phyloP scores from a whole-genome alignment of 1,140 invertebrate species.

The Megathymus violae region DNA sequence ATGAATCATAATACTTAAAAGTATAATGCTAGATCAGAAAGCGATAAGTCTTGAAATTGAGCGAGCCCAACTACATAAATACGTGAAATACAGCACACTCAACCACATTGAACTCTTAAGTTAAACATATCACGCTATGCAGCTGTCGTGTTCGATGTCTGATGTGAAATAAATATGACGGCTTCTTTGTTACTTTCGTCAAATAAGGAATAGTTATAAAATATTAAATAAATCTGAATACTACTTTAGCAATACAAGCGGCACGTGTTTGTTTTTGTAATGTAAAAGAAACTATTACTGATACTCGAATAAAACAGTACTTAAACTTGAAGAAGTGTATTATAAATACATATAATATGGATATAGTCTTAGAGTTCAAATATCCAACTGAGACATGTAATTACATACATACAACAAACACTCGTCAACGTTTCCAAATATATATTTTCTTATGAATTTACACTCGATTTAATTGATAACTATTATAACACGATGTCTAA shows the following conservation, averaged over 20 bases:
- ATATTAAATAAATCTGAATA: slow-evolving; percentile 28
- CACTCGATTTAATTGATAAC: slow-evolving; percentile 69
- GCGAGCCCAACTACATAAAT: slow-evolving; percentile 74
- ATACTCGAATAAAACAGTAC: slow-evolving; percentile 66
- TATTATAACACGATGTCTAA: slow-evolving; percentile 78
- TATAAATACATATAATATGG: slow-evolving; percentile 47
- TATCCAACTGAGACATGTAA: slow-evolving; percentile 73
- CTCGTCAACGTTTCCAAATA: slow-evolving; percentile 80
- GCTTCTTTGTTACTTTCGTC: slow-evolving; percentile 27
- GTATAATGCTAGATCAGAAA: slow-evolving; percentile 73
- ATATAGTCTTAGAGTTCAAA: slow-evolving; percentile 67
- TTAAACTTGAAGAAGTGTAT: slow-evolving; percentile 70
- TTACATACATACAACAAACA: slow-evolving; percentile 81
- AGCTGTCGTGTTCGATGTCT: slow-evolving; percentile 34
- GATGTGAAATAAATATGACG: slow-evolving; percentile 22
- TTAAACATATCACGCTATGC: slow-evolving; percentile 30
- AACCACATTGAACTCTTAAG: slow-evolving; percentile 61
- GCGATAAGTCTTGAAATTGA: slow-evolving; percentile 82
- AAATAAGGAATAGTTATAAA: slow-evolving; percentile 24
- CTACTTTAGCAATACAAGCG: slow-evolving; percentile 60
- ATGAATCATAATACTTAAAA: slow-evolving; percentile 75
- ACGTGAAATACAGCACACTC: slow-evolving; percentile 72
- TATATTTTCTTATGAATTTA: slow-evolving; percentile 79
- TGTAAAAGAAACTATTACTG: slow-evolving; percentile 63
- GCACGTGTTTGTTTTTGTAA: slow-evolving; percentile 76